A percentile compares a stretch with the other conserved stretches of the same genome.
Evolutionary conservation across 1,140 invertebrate genomes (phyloP).

Genomic region (Drosophila repletoides): DNA sequence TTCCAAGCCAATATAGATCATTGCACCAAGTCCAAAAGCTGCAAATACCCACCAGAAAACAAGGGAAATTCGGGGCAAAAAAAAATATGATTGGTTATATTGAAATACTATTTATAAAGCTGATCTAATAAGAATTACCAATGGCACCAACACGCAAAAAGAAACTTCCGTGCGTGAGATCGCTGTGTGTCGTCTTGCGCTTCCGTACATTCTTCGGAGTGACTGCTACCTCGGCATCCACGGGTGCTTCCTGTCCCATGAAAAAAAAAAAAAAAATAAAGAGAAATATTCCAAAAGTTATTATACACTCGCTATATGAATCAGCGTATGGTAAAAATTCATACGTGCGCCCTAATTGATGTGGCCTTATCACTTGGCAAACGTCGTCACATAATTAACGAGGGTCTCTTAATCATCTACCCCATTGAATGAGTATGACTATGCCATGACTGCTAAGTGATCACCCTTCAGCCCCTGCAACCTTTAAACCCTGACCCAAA

Average conservation of each 20-base stretch:
- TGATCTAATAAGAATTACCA: conserved; percentile 85
- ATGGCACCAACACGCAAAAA: conserved; percentile 97
- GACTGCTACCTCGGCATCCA: conserved; percentile 87
- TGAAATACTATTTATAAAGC: background rate
- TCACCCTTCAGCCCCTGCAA: background rate
- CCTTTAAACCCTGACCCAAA: conserved; percentile 13
- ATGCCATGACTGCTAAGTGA: background rate
- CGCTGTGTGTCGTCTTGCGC: conserved; percentile 95
- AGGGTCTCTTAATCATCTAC: conserved; percentile 31
- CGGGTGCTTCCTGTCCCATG: conserved; percentile 82
- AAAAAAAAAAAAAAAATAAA: background rate
- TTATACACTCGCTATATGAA: conserved; percentile 6
- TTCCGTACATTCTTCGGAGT: conserved; percentile 87
- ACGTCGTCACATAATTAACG: conserved; percentile 40
- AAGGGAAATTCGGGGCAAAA: background rate
- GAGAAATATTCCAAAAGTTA: background rate
- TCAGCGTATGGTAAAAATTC: conserved; percentile 9
- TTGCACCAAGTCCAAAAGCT: conserved; percentile 98
- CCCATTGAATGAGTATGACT: background rate
- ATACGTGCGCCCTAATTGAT: conserved; percentile 48
- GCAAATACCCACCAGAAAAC: conserved; percentile 65
- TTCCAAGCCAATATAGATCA: conserved; percentile 98
- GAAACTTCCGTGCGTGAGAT: conserved; percentile 96
- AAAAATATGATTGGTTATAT: background rate
- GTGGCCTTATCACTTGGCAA: conserved; percentile 43